Evolutionary conservation across 2,888 invertebrate species (phyloP).

Genomic region (Drosophila prolongata): DNA sequence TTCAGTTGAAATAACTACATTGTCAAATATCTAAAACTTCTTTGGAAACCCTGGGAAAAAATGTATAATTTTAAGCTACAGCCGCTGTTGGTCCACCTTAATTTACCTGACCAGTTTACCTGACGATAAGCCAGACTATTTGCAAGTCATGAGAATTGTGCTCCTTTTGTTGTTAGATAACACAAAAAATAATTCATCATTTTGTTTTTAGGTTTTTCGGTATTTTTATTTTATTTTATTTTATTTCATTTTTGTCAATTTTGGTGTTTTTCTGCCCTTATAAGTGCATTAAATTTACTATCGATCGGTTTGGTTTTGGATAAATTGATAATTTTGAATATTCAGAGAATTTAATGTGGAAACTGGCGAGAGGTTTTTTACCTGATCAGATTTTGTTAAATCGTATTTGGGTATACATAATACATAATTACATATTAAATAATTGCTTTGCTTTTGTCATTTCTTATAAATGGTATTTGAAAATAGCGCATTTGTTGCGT

Average conservation of each 20-base stretch:
- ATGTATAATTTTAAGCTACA: no score
- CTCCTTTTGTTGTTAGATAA: conserved; percentile 12
- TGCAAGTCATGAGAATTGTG: conserved; percentile 38
- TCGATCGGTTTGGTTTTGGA: conserved; percentile 29
- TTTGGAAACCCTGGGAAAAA: no score
- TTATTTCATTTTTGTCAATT: conserved; percentile 53
- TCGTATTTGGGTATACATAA: conserved; percentile 52
- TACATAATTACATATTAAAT: conserved; percentile 74
- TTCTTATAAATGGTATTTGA: conserved; percentile 76
- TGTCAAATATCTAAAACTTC: no score
- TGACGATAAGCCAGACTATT: conserved; percentile 27
- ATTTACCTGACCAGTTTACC: conserved; percentile 41
- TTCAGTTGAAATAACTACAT: no score
- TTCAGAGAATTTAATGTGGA: conserved; percentile 30
- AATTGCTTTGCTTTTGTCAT: conserved; percentile 76
- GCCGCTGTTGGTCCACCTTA: conserved; percentile 3
- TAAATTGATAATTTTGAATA: conserved; percentile 11
- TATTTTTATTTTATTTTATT: conserved; percentile 59
- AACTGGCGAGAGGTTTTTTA: conserved; percentile 26
- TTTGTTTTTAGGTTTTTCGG: conserved; percentile 60
- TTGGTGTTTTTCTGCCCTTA: conserved; percentile 57
- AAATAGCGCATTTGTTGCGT: conserved; percentile 73
- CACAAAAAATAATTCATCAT: conserved; percentile 16
- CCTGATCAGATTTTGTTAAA: conserved; percentile 15
- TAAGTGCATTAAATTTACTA: conserved; percentile 52